Base-by-base conservation (phyloP, 2,797 vertebrate species). In the Capromys pilorides region DNA sequence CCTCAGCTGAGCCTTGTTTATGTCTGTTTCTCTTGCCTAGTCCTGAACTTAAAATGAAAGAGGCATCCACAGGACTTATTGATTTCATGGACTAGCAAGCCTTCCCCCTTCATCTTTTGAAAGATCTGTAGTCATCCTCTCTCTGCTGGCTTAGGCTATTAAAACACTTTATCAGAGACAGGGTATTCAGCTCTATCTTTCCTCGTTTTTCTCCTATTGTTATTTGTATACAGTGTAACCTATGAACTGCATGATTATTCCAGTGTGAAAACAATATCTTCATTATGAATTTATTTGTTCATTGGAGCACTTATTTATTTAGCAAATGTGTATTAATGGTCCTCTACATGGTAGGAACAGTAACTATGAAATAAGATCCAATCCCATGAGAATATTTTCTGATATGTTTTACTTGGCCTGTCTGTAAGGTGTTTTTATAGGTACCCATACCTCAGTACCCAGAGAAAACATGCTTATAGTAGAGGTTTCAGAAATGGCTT, bases 201-300 rank as follows among this genome's bases (percentile, higher is more conserved):
- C 41, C 57, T 8, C 71, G 28, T 61, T 64, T 73, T 67, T n/a
- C 41, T 49, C 0, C 45, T 64, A 6, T 2, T 64, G 12, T 19
- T 88, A 28, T 31, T 59, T 86, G 2, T 33, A 10, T 31, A 10
- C 26, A 21, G 36, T 18, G 0, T n/a, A 28, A 41, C 26, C 22
- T 31, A 24, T 75, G 39, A 85, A 51, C 49, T 45, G 9, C 19
- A 36, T 49, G 4, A 12, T 88, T 45, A 49, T 93, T 85, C 89
- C 49, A 69, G 28, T 73, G 39, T 2, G 77, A 87, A 86, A 90
- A 89, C 3, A 8, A 39, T 28, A 45, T 28, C 51, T 88, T 88
- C 75, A 84, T 85, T 90, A 91, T 67, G 62, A 84, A 95, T 85
- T 49, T n/a, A 69, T 62, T 73, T 95, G 54, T 82, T 86, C 77